phyloP scores from a whole-genome alignment of 2,888 invertebrate species.

The Sarcophaga subvicina region DNA sequence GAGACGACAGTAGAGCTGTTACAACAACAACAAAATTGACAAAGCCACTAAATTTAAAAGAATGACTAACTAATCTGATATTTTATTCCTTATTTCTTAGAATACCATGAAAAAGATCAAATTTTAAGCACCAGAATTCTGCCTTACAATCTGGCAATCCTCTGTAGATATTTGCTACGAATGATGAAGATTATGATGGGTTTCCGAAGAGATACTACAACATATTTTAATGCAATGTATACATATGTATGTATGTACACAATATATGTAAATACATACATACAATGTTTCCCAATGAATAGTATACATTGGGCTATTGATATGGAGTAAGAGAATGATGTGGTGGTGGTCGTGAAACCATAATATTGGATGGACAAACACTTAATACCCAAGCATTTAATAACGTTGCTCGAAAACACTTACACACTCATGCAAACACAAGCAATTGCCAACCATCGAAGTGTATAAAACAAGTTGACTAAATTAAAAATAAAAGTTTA shows the following conservation, averaged over 20 bases:
- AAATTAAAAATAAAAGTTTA: conserved; percentile 79
- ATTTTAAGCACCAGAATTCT: background rate
- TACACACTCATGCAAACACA: background rate
- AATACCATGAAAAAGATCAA: too few relatives aligned
- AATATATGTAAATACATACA: background rate
- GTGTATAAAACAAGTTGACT: conserved; percentile 74
- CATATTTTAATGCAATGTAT: conserved; percentile 61
- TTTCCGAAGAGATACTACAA: conserved; percentile 49
- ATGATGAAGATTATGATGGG: conserved; percentile 71
- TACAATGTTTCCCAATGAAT: background rate
- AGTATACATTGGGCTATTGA: background rate
- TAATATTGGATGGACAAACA: conserved; percentile 63
- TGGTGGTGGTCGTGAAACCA: conserved; percentile 1
- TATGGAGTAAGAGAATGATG: conserved; percentile 7
- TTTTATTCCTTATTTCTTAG: too few relatives aligned
- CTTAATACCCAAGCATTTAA: conserved; percentile 66
- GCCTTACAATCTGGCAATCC: background rate
- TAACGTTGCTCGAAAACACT: conserved; percentile 26
- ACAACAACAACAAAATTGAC: too few relatives aligned
- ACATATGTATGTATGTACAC: conserved; percentile 9
- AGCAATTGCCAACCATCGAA: background rate
- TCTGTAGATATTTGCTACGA: background rate
- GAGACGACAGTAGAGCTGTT: too few relatives aligned
- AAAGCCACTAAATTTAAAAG: too few relatives aligned
- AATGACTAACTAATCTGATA: too few relatives aligned